Evolutionary conservation across 2,888 invertebrate species (phyloP).

Genomic region (Erebia aethiops): DNA sequence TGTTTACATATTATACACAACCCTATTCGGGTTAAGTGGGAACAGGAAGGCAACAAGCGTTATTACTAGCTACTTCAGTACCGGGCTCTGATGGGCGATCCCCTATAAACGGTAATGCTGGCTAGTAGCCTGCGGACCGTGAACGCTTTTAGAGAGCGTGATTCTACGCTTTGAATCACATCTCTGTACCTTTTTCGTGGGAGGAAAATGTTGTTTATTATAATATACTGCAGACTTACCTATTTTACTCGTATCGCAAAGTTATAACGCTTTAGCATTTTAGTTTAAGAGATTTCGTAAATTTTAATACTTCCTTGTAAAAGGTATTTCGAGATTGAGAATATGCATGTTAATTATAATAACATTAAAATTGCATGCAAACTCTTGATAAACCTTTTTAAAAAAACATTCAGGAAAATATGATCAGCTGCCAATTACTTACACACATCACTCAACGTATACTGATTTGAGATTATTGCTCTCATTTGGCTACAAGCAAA

Average conservation of each 20-base stretch:
- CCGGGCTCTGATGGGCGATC: slow-evolving; percentile 40
- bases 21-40: slow-evolving; percentile 39
- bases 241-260: background rate
- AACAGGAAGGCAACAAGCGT: slow-evolving; percentile 40
- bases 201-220: slow-evolving; percentile 24
- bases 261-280: background rate
- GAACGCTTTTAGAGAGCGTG: slow-evolving; percentile 39
- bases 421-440: too few species aligned
- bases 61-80: slow-evolving; percentile 41
- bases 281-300: background rate
- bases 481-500: slow-evolving; percentile 3
- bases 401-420: too few species aligned
- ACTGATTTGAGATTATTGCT: too few species aligned
- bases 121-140: slow-evolving; percentile 38
- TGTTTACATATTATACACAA: slow-evolving; percentile 39
- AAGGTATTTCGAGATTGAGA: too few species aligned
- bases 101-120: slow-evolving; percentile 45
- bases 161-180: slow-evolving; percentile 37
- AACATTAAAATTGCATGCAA: too few species aligned
- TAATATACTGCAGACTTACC: slow-evolving; percentile 22
- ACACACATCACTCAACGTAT: background rate
- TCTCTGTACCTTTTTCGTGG: slow-evolving; percentile 32
- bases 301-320: background rate
- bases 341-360: too few species aligned
- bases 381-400: too few species aligned